Evolutionary conservation across 2,888 invertebrate genomes (phyloP), one percentile per base, ranked within the genome.

Genomic region (Scaptomyza parva): DNA sequence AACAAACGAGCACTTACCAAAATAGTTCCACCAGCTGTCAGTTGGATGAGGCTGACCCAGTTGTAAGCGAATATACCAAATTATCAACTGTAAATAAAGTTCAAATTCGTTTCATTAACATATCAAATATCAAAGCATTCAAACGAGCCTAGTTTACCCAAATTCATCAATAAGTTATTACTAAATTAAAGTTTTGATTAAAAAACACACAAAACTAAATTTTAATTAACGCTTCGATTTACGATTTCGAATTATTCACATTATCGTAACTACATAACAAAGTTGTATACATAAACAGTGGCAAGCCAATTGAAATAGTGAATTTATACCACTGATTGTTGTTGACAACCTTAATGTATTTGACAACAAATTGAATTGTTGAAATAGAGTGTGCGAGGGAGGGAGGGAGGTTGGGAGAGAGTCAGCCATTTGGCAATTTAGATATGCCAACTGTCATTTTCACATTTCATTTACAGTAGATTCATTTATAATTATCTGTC

Each of bases 1-100:
- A 67, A 64, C 55, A 78, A 76, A 70, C 76, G 44, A 64, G 22
- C 61, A 86, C 81, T 86, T 70, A 83, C 88, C 88, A 63, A 57
- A 69, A 48, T 37, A 55, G n/a, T 17, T 45, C 30, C 62, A 48
- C 28, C 58, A 37, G 61, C 37, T 37, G 52, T 45, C 73, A 50
- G 48, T 60, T 39, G 37, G 50, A 28, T 57, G 55, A 26, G 53
- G 14, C 28, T 14, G 48, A 37, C 45, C 48, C 39, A 41, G 17
- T 51, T 30, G 35, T 47, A 39, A 47, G 74, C 57, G 70, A 75
- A 63, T 61, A 35, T 40, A 35, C 22, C 20, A 20, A 60, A 59
- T 60, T 48, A 59, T 69, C 59, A 81, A 70, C 80, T 80, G 88
- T 22, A 80, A 74, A 70, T 74, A 82, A 12, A n/a, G 24, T 47